Evolutionary conservation across 2,113 vertebrate genomes (phyloP), one percentile per base, ranked within the genome.

Genomic region (Carassius carassius): DNA sequence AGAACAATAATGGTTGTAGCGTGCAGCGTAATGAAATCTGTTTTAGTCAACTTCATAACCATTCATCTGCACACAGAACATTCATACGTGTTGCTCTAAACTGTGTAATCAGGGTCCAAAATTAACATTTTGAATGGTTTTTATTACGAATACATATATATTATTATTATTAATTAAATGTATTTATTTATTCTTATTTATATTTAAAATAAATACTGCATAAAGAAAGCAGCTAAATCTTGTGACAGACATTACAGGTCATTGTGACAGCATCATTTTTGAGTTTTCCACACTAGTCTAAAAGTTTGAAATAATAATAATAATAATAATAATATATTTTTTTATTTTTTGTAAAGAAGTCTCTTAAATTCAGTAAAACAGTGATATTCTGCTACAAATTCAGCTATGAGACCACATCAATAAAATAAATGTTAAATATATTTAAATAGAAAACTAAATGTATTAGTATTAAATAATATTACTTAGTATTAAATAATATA

Each of bases 41-140:
- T 21, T 54, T 51, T 75, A 51, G 35, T 25, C 17, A 81, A 73
- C 29, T 23, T 70, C 4, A 37, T 56, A 5, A 4, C 47, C 63
- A 35, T 56, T 56, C 67, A 70, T 17, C 25, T 63, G 35, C 44
- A 70, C 63, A 21, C 67, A 69, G 21, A 67, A 82, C 49, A 82
- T 19, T 73, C 67, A 37, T 54, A 60, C 25, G 25, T 10, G 12
- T 37, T 37, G 29, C 8, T 23, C 19, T n/a, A 23, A 23, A n/a
- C 23, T 49, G 41, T 29, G 1, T 32, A 32, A 73, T 6, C 49
- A 74, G 67, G 51, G 69, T 60, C 51, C 81, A 83, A 83, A 73
- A 32, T 25, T 60, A 25, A 74, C 3, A 21, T 21, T 37, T 37
- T 37, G 32, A 32, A 37, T 69, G 0, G 4, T 37, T 70, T 21